These are phyloP conservation scores for Cryptotermes secundus DNA, from an alignment of 1,140 invertebrate species.

Conservation along the genomic window DNA sequence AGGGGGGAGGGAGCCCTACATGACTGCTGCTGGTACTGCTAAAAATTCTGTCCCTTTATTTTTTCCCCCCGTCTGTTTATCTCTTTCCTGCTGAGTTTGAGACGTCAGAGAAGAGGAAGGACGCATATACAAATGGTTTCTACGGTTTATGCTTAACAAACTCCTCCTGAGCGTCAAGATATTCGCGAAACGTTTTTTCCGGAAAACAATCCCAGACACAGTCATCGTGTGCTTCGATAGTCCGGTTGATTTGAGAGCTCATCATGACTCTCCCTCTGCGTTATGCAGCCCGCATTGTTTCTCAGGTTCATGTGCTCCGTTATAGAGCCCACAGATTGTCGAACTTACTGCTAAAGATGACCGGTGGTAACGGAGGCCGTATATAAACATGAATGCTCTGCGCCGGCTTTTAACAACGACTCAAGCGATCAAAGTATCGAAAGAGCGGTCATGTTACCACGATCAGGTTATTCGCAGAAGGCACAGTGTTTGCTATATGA, in stretches of 20 bases:
- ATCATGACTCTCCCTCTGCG: neutral
- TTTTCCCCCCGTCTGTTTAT: neutral
- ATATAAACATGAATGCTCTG: too few species aligned
- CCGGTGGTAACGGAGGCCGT: too few species aligned
- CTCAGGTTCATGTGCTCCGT: too few species aligned
- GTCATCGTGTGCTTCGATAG: neutral
- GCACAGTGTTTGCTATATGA: too few species aligned
- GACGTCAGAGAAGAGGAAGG: neutral
- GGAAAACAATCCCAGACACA: neutral
- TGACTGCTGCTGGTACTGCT: conserved; percentile 13
- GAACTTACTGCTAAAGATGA: too few species aligned
- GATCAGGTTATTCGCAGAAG: too few species aligned
- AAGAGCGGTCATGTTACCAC: too few species aligned
- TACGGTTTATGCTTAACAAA: neutral
- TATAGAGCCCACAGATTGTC: too few species aligned
- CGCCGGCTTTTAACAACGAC: too few species aligned
- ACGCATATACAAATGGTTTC: neutral
- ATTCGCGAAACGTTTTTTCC: neutral
- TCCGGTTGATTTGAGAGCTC: neutral
- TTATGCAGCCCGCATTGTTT: too few species aligned
- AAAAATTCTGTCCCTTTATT: neutral
- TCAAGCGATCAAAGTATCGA: too few species aligned
- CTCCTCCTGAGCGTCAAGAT: neutral
- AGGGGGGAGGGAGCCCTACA: neutral
- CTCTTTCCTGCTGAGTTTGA: neutral